These are phyloP conservation scores for Propithecus coquereli DNA, from an alignment of 2,113 vertebrate genomes.

Conservation along the genomic window DNA sequence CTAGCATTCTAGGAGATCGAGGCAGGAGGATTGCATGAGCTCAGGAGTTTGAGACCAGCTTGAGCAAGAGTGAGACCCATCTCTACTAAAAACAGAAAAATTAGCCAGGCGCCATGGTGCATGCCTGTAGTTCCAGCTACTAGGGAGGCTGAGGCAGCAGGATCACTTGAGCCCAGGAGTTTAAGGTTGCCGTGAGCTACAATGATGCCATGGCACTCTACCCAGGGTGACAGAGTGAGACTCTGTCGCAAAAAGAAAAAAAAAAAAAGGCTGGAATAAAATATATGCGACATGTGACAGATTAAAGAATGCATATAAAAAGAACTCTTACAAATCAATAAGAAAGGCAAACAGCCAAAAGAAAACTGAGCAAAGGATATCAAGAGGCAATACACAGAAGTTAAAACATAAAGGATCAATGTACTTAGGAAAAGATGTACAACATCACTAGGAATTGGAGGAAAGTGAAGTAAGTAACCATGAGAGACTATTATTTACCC, in stretches of 20 bases:
- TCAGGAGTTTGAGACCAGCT: no score
- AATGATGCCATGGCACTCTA: no score
- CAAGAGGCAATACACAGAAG: not conserved
- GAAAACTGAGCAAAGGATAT: not conserved
- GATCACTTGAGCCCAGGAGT: no score
- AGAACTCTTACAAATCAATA: not conserved
- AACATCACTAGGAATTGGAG: not conserved
- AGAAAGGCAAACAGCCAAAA: not conserved
- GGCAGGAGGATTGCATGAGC: no score
- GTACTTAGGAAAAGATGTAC: not conserved
- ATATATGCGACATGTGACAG: not conserved
- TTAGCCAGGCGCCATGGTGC: fast-evolving
- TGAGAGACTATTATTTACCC: not conserved
- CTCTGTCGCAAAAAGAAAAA: no score
- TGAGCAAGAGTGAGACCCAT: no score
- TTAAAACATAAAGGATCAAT: not conserved
- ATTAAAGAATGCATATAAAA: not conserved
- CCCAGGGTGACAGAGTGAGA: no score
- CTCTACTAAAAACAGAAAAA: no score
- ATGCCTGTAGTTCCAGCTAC: no score
- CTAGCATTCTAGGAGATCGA: no score
- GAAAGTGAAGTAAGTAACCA: not conserved
- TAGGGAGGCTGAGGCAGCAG: no score
- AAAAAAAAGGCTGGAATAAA: not conserved
- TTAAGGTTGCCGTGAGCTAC: no score